Conservation (phyloP, 2,888 invertebrate species). For the Ophion costatus region DNA sequence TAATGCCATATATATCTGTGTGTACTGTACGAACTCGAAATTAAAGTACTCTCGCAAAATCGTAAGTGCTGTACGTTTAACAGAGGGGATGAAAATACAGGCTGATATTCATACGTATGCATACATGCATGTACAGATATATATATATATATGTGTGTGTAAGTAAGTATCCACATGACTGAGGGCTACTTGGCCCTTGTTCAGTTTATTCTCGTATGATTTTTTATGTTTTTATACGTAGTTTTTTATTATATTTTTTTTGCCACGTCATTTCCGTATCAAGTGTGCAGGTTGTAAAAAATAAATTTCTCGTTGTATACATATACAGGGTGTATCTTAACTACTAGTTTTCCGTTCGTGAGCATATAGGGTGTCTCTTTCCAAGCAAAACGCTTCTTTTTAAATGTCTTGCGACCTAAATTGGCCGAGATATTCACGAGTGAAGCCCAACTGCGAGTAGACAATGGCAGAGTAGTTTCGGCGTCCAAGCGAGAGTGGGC, state of each 20-base stretch:
- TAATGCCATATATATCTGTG: slow-evolving; percentile 19
- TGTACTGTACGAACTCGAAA: slow-evolving; percentile 51
- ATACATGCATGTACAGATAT: not conserved
- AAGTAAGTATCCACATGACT: not conserved
- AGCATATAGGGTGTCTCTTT: too few relatives aligned
- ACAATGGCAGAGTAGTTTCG: too few relatives aligned
- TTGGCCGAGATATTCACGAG: too few relatives aligned
- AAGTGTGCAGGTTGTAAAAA: slow-evolving; percentile 8
- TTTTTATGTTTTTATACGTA: slow-evolving; percentile 47
- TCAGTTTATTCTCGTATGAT: slow-evolving; percentile 55
- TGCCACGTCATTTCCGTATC: slow-evolving; percentile 23
- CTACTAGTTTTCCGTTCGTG: too few relatives aligned
- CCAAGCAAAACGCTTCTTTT: too few relatives aligned
- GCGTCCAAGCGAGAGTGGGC: too few relatives aligned
- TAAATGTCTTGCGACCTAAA: too few relatives aligned
- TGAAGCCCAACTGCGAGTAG: too few relatives aligned
- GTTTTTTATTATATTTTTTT: slow-evolving; percentile 13
- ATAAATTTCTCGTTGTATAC: not conserved
- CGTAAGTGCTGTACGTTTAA: slow-evolving; percentile 40
- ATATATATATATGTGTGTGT: not conserved
- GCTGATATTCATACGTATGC: not conserved
- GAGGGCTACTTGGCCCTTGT: slow-evolving; percentile 36
- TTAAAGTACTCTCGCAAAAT: slow-evolving; percentile 56
- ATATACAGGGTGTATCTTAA: too few relatives aligned
- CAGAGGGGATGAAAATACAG: slow-evolving; percentile 37